phyloP scores from a whole-genome alignment of 37 sponge, comb jelly and placozoan species.

The Halichondria panicea region DNA sequence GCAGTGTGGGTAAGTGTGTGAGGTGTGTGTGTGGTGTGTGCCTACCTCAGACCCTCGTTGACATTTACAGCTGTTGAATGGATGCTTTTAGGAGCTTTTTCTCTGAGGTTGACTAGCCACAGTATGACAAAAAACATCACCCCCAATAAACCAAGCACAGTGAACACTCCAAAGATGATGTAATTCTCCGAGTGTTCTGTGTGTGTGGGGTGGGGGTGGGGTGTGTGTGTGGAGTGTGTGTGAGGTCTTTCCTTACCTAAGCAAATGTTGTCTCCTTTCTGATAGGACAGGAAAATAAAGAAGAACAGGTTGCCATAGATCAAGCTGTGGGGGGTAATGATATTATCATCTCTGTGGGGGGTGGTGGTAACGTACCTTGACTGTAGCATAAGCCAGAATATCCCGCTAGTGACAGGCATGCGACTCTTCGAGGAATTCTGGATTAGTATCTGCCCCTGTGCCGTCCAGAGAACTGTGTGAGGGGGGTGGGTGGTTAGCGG shows the following conservation, averaged over 20 bases:
- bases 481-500: background rate
- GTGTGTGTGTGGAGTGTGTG: constrained; percentile 19
- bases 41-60: too few relatives aligned
- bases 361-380: constrained; percentile 52
- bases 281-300: constrained; percentile 29
- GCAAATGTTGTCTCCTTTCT: background rate
- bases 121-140: constrained; percentile 40
- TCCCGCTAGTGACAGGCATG: constrained; percentile 82
- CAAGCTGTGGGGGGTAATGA: constrained; percentile 2
- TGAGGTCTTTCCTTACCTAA: constrained; percentile 15
- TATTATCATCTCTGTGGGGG: background rate
- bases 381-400: constrained; percentile 92
- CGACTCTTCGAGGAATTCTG: constrained; percentile 72
- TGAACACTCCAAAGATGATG: constrained; percentile 63
- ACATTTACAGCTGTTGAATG: too few relatives aligned
- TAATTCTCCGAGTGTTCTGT: constrained; percentile 44
- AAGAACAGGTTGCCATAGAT: constrained; percentile 38
- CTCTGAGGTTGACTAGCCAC: background rate
- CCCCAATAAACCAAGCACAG: constrained; percentile 55
- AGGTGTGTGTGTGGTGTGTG: too few relatives aligned
- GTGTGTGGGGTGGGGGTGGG: background rate
- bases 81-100: too few relatives aligned
- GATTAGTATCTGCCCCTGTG: constrained; percentile 86
- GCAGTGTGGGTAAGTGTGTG: too few relatives aligned
- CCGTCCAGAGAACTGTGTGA: constrained; percentile 87